Evolutionary conservation across 2,888 invertebrate species (phyloP).

Genomic region (Malthinus flaveolus): DNA sequence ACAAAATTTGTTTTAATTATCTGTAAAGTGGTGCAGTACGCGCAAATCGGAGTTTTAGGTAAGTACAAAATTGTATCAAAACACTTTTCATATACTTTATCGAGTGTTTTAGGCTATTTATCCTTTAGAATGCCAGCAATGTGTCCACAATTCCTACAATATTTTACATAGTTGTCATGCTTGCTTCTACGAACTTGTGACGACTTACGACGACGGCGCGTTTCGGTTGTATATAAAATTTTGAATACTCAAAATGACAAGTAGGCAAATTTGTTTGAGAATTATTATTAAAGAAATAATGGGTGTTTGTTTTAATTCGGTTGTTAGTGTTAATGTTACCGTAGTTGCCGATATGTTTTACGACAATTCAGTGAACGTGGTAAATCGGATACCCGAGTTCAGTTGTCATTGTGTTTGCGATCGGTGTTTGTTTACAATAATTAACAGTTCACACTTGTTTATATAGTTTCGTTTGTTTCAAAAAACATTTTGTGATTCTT

Average conservation of each 20-base stretch:
- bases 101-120: conserved; percentile 64
- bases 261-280: conserved; percentile 27
- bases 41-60: conserved; percentile 71
- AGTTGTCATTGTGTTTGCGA: conserved; percentile 33
- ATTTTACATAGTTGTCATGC: conserved; percentile 79
- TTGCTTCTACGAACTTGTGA: conserved; percentile 61
- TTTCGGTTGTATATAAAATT: conserved; percentile 49
- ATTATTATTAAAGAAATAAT: conserved; percentile 28
- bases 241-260: conserved; percentile 39
- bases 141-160: conserved; percentile 75
- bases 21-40: conserved; percentile 63
- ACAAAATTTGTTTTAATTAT: conserved; percentile 71
- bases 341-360: conserved; percentile 38
- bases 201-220: conserved; percentile 51
- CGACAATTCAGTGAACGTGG: conserved; percentile 35
- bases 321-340: conserved; percentile 34
- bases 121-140: conserved; percentile 73
- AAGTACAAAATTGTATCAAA: conserved; percentile 64
- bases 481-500: conserved; percentile 26
- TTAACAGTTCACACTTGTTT: conserved; percentile 21
- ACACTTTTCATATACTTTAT: conserved; percentile 66
- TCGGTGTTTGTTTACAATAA: conserved; percentile 39
- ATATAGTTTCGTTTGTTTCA: conserved; percentile 19
- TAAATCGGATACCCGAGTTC: conserved; percentile 30
- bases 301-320: conserved; percentile 32